Conservation (phyloP, 2,113 vertebrate species). For the Choloepus hoffmanni region DNA sequence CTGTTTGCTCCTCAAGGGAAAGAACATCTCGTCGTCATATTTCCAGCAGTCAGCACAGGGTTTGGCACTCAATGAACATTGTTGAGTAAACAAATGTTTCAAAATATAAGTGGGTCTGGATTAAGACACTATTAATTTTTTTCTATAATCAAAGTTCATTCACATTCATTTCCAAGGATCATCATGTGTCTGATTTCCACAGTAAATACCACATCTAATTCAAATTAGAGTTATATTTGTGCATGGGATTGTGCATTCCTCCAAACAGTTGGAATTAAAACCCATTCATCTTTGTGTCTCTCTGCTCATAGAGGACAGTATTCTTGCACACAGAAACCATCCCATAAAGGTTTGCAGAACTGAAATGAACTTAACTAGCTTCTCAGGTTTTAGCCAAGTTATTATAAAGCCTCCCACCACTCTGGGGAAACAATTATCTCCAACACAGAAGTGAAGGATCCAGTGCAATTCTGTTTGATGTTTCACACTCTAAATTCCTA, state of each 20-base stretch:
- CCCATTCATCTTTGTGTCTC: not conserved
- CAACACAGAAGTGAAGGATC: not conserved
- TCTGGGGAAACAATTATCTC: conserved; percentile 50
- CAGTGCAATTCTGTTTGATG: not conserved
- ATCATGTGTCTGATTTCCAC: not conserved
- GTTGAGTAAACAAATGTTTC: not conserved
- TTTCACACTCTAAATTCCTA: not conserved
- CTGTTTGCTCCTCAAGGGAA: not conserved
- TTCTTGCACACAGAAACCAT: not conserved
- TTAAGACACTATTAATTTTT: not conserved
- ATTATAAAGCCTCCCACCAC: not conserved
- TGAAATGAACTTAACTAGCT: conserved; percentile 20
- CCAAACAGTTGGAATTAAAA: not conserved
- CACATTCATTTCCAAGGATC: not conserved
- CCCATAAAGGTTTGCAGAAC: conserved; percentile 18
- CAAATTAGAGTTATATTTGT: conserved; percentile 35
- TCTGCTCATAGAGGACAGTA: not conserved
- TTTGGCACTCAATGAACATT: not conserved
- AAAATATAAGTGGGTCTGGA: not conserved
- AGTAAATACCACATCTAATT: conserved; percentile 43
- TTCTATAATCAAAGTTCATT: not conserved
- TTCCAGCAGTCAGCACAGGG: not conserved
- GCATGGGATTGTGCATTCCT: not conserved
- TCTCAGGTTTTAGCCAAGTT: conserved; percentile 13
- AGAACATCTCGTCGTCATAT: not conserved